These are phyloP conservation scores for Poeciliopsis turneri DNA, from an alignment of 2,797 vertebrate species.

Conservation along the genomic window DNA sequence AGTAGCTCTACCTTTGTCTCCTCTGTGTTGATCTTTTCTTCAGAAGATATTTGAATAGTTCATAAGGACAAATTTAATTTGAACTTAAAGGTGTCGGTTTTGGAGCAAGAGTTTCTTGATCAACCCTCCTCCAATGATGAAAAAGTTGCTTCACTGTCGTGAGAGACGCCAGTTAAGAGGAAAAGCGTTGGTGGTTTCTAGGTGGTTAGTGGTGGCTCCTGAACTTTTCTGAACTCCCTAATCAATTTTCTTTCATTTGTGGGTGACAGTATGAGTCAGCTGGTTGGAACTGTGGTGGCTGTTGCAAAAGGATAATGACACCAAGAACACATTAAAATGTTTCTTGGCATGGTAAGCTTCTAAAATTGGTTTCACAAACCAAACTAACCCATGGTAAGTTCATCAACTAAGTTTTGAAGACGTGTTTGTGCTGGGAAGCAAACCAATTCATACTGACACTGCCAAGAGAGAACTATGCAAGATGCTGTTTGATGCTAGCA, in stretches of 20 bases:
- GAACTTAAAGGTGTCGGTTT: not conserved
- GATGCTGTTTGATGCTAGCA: not conserved
- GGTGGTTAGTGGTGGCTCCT: slow-evolving; percentile 3
- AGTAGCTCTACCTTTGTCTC: not conserved
- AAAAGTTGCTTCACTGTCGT: not conserved
- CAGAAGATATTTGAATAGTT: not conserved
- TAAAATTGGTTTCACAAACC: not conserved
- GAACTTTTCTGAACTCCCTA: not conserved
- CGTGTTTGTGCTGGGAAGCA: not conserved
- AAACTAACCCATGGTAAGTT: not conserved
- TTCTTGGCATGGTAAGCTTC: not conserved
- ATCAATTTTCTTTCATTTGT: not conserved
- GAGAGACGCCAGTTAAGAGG: not conserved
- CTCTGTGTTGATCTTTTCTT: not conserved
- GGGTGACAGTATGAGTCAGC: not conserved
- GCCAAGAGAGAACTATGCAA: not conserved
- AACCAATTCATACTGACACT: not conserved
- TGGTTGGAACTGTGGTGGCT: not conserved
- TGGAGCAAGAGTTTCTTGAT: not conserved
- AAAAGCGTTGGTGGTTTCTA: not conserved
- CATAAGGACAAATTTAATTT: not conserved
- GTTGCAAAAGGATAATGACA: not conserved
- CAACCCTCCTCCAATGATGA: not conserved
- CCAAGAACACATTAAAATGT: not conserved
- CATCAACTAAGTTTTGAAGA: not conserved